Base-by-base conservation (phyloP, 92 coral and sea anemone genomes). In the Diadumene lineata region DNA sequence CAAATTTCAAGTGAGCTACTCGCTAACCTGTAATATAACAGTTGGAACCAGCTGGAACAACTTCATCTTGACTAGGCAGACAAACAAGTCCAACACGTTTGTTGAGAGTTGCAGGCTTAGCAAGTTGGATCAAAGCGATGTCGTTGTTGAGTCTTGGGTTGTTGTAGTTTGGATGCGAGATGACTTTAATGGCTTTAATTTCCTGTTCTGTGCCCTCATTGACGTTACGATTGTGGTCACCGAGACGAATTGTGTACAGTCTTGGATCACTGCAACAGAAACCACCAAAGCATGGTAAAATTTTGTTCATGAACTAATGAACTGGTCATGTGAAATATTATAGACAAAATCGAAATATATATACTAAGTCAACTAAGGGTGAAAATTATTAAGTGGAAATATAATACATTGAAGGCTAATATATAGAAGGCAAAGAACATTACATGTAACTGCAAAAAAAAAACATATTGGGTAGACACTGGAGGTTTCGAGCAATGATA, bases 21-120 rank as follows among this genome's bases (percentile, higher is more conserved):
- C n/a, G n/a, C n/a, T n/a, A 53, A 86, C 96, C 96, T 1, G 92
- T 83, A 23, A 87, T 87, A 62, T 46, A 83, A 61, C 92, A 87
- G 56, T 69, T 81, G 56, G 85, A 63, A 7, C 62, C 72, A 1
- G 82, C 69, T 3, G 92, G 79, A 0, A 87, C 82, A 43, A 66
- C 58, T 30, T 83, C 64, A 28, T 81, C 77, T 22, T 79, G 88
- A 13, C 48, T 31, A 0, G 92, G 92, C 1, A 87, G 79, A 67
- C 92, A 87, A 8, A 79, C 92, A 27, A 86, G 81, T 1, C 82
- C 85, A 2, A 87, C 92, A 31, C 88, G 79, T 21, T 68, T 66
- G 77, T 70, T 74, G 0, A 87, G 82, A 0, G 75, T 83, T 2
- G 88, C 92, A 1, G 82, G 88, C 11, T 64, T 46, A 13, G 81